Conservation (phyloP, 2,797 vertebrate genomes). For the Sylvilagus floridanus region DNA sequence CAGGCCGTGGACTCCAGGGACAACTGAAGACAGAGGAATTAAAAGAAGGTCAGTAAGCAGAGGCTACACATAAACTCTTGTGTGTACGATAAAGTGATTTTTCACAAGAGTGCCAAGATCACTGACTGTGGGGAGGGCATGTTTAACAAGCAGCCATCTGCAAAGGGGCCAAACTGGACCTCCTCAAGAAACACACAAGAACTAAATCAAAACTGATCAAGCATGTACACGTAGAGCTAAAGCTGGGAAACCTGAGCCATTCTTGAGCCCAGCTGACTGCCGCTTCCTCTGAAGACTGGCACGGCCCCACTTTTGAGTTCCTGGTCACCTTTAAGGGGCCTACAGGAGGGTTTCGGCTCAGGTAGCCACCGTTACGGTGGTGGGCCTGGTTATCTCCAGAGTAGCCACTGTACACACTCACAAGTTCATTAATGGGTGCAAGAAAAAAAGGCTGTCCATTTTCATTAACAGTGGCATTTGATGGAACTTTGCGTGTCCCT, state of each 20-base stretch:
- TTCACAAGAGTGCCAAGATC: not conserved
- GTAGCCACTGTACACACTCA: too few species aligned
- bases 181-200: not conserved
- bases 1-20: not conserved
- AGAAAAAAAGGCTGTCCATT: too few species aligned
- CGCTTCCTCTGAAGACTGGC: too few species aligned
- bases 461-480: too few species aligned
- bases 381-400: too few species aligned
- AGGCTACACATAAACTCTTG: not conserved
- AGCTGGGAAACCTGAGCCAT: not conserved
- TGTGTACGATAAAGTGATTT: not conserved
- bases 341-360: too few species aligned
- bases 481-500: too few species aligned
- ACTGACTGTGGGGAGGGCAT: not conserved
- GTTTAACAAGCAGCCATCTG: not conserved
- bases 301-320: too few species aligned
- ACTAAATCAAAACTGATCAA: constrained; percentile 19
- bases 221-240: not conserved
- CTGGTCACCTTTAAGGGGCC: too few species aligned
- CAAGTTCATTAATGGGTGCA: too few species aligned
- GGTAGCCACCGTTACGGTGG: too few species aligned
- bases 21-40: not conserved
- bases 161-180: not conserved
- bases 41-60: not conserved
- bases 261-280: too few species aligned